Evolutionary conservation across 2,888 invertebrate species (phyloP), one percentile per base, ranked within the genome.

Genomic region (Caenorhabditis sp.): DNA sequence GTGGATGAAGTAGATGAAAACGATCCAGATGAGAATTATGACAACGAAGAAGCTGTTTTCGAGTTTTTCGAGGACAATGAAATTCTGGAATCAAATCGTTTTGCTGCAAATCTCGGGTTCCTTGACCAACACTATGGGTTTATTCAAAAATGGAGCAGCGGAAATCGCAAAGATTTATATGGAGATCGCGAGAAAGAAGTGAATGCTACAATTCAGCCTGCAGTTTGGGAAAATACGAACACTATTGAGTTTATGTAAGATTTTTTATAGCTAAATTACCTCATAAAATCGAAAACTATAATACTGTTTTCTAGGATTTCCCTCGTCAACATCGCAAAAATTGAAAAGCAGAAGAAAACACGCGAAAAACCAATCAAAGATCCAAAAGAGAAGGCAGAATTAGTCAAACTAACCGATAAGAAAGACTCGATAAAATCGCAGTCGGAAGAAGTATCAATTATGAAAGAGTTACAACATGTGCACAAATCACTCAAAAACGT

Each of bases 371-470:
- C 38, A 26, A 63, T 60, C 4, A 63, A 26, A 38, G 59, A 38
- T 14, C 54, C 36, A 21, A 67, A 56, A 21, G 49, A 50, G 8
- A 26, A 10, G 5, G 66, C 59, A 1, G 59, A 66, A 31, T 50
- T 71, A 27, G 70, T 71, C 21, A 71, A 66, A 49, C 59, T 71
- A 27, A 67, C 63, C 20, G 70, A 71, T 38, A 67, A 26, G 26
- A n/a, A 21, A 26, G 26, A 67, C 36, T 63, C 67, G n/a, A 67
- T 23, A 20, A 61, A 61, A 36, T 54, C 66, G 17, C 70, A 71
- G 36, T 54, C 56, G 14, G 70, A 67, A 38, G 70, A 71, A 49
- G 70, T 71, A 1, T 71, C 70, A 23, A 71, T 71, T 10, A 60
- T 67, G 10, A 66, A 63, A 1, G 70, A 71, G 21, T 26, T 71